Evolutionary conservation across 2,797 vertebrate genomes (phyloP).

Genomic region (Melanogrammus aeglefinus): DNA sequence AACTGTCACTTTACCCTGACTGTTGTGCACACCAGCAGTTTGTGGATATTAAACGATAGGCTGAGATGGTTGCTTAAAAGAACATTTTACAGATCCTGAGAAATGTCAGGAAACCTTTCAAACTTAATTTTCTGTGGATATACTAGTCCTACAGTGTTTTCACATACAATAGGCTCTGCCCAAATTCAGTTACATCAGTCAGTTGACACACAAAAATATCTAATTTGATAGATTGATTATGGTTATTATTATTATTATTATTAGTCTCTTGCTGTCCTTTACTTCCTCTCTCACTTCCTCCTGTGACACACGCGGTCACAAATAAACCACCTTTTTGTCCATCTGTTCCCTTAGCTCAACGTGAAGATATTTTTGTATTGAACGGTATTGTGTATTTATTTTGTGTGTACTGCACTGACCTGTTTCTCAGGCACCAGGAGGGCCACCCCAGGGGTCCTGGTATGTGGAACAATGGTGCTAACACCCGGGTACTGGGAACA

Average conservation of each 20-base stretch:
- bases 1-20: conserved; percentile 35
- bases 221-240: background rate
- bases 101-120: background rate
- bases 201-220: background rate
- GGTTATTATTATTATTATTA: too few relatives aligned
- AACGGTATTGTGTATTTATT: background rate
- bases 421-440: background rate
- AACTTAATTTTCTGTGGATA: background rate
- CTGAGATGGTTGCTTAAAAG: conserved; percentile 7
- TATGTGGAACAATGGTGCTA: conserved; percentile 42
- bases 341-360: background rate
- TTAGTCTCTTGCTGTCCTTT: background rate
- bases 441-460: conserved; percentile 14
- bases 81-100: background rate
- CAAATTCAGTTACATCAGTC: background rate
- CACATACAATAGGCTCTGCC: background rate
- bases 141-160: background rate
- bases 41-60: conserved; percentile 22
- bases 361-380: background rate
- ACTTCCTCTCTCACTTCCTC: background rate
- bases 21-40: background rate
- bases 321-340: too few relatives aligned
- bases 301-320: background rate
- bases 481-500: conserved; percentile 40
- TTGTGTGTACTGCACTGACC: background rate